Evolutionary conservation across 2,888 invertebrate genomes (phyloP).

Genomic region (Eremobia ochroleuca): DNA sequence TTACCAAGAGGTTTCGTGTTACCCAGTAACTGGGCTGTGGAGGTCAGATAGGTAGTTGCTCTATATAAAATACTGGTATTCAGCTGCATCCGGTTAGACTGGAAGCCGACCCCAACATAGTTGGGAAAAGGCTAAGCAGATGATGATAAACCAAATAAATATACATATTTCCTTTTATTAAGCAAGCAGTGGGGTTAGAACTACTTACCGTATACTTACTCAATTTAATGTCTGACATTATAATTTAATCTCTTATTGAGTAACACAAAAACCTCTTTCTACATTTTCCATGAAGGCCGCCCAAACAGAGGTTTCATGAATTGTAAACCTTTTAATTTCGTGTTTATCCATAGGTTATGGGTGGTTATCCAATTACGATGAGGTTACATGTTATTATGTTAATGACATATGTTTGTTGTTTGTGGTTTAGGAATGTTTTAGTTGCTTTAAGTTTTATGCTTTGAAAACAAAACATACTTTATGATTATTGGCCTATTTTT

Average conservation of each 20-base stretch:
- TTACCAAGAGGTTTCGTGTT: no score
- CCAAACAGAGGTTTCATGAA: constrained; percentile 15
- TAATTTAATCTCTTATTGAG: constrained; percentile 11
- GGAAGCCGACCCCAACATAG: no score
- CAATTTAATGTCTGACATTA: not conserved
- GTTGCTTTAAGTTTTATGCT: not conserved
- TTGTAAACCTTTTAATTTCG: no score
- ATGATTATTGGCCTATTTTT: not conserved
- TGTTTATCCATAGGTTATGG: not conserved
- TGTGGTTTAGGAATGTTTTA: not conserved
- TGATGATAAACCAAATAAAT: no score
- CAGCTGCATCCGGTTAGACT: no score
- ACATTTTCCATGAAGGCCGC: constrained; percentile 18
- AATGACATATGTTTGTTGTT: constrained; percentile 24
- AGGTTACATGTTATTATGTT: constrained; percentile 25
- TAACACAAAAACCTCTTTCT: constrained; percentile 21
- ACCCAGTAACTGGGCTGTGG: no score
- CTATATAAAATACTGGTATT: no score
- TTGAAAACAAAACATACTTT: not conserved
- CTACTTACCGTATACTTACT: not conserved
- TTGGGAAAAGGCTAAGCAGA: no score
- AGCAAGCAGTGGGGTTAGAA: not conserved
- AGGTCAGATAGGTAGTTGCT: no score
- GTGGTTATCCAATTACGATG: no score
- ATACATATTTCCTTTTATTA: no score